Evolutionary conservation across 2,888 invertebrate genomes (phyloP), one percentile per base, ranked within the genome.

Genomic region (Lycophotia porphyrea): DNA sequence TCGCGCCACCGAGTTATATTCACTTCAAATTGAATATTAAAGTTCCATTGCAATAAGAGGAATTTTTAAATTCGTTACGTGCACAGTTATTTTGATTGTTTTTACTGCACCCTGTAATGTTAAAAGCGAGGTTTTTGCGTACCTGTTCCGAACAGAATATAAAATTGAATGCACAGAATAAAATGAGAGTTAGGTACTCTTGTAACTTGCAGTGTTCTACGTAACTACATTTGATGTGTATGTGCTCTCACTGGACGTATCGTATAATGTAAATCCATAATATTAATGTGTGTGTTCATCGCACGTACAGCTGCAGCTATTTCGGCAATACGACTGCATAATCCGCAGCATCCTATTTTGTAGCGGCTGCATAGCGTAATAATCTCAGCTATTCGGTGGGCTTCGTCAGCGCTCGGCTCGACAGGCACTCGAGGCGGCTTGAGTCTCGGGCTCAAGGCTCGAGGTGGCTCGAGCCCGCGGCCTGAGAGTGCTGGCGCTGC

Each of bases 401-500:
- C 94, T 92, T 94, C 94, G 95, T 95, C 95, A 93, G 94, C 95
- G 93, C 93, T 93, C 92, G 92, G 92, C 93, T 94, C 94, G 92
- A 92, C 89, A 93, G 92, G 91, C 93, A 93, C 95, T 95, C 93
- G 93, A 94, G 92, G 84, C 90, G 89, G 88, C 92, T 92, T 89
- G 91, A 92, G 92, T 85, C 89, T 90, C 90, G 83, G 86, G 91
- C 92, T 90, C 89, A 90, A 91, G 91, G 89, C 93, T 90, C 91
- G 91, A 91, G 92, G 90, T 88, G 90, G 91, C 92, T 93, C 92
- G 91, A 89, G 91, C 90, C 87, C 84, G 88, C 90, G 89, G 89
- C 85, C 91, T 91, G 93, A 93, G 95, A 91, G 95, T 94, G 96
- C 96, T 95, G 95, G 93, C 95, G 93, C 93, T 94, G 95, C 96